phyloP scores from a whole-genome alignment of 2,797 vertebrate genomes.

The Gymnocypris eckloni region DNA sequence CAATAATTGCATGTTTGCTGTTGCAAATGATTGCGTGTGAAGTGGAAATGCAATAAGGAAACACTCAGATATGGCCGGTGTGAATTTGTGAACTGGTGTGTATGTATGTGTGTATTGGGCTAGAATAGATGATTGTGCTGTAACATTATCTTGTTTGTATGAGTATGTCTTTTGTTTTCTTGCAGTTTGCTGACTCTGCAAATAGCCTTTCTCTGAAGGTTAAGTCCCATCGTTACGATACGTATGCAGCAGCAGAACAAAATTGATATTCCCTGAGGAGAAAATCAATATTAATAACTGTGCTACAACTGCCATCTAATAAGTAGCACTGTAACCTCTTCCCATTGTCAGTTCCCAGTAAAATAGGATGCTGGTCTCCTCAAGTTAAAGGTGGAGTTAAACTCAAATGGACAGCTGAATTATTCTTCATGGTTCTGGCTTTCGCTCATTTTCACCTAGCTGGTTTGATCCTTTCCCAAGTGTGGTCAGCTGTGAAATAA shows the following conservation, averaged over 20 bases:
- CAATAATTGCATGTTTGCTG: slow-evolving; percentile 64
- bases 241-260: slow-evolving; percentile 69
- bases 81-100: slow-evolving; percentile 32
- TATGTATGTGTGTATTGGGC: background rate
- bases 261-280: slow-evolving; percentile 74
- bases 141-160: slow-evolving; percentile 51
- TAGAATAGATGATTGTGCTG: slow-evolving; percentile 5
- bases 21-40: slow-evolving; percentile 54
- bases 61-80: slow-evolving; percentile 13
- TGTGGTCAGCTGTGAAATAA: slow-evolving; percentile 51
- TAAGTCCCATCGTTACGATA: slow-evolving; percentile 66
- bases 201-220: slow-evolving; percentile 62
- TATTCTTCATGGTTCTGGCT: slow-evolving; percentile 32
- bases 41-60: slow-evolving; percentile 49
- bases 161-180: slow-evolving; percentile 42
- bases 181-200: slow-evolving; percentile 61
- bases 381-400: slow-evolving; percentile 53
- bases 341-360: slow-evolving; percentile 65
- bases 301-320: slow-evolving; percentile 70
- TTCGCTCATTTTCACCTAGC: background rate
- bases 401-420: slow-evolving; percentile 52
- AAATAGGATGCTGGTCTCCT: slow-evolving; percentile 53
- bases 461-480: slow-evolving; percentile 20
- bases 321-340: slow-evolving; percentile 68
- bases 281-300: slow-evolving; percentile 81